A percentile compares a stretch with the other conserved stretches of the same genome.
Conservation (phyloP, 2,797 vertebrate genomes). For the Schizopygopsis malacanthus region DNA sequence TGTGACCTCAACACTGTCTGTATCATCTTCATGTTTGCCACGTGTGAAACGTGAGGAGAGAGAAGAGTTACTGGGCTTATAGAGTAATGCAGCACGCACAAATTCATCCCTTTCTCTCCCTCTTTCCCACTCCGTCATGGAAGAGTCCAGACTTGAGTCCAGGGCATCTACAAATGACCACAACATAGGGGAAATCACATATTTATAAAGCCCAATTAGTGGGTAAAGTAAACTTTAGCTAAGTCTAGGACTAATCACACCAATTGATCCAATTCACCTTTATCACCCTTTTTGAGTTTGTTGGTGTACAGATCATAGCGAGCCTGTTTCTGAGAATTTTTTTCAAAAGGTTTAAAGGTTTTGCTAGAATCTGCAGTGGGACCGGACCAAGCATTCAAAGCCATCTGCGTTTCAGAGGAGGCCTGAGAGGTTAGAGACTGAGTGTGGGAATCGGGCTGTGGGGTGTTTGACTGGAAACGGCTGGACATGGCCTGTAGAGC, state of each 20-base stretch:
- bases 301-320: conserved; percentile 89
- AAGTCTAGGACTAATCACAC: background rate
- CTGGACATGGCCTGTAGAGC: conserved; percentile 39
- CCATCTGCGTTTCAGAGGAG: conserved; percentile 48
- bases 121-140: conserved; percentile 91
- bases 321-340: conserved; percentile 88
- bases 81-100: conserved; percentile 85
- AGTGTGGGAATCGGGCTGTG: background rate
- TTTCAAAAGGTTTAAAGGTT: conserved; percentile 89
- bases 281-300: conserved; percentile 81
- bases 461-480: conserved; percentile 42
- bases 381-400: conserved; percentile 65
- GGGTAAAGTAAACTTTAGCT: too few relatives aligned
- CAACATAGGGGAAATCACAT: background rate
- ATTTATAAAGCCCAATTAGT: background rate
- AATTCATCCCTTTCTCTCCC: conserved; percentile 91
- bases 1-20: conserved; percentile 82
- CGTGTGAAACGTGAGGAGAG: conserved; percentile 89
- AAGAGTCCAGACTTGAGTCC: conserved; percentile 80
- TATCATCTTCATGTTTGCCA: conserved; percentile 79
- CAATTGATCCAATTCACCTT: conserved; percentile 74
- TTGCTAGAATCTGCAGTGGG: conserved; percentile 64
- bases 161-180: conserved; percentile 70
- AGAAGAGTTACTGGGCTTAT: conserved; percentile 78
- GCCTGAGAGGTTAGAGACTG: conserved; percentile 46